Base-by-base conservation (phyloP, 2,797 vertebrate genomes). In the Oophaga sylvatica region DNA sequence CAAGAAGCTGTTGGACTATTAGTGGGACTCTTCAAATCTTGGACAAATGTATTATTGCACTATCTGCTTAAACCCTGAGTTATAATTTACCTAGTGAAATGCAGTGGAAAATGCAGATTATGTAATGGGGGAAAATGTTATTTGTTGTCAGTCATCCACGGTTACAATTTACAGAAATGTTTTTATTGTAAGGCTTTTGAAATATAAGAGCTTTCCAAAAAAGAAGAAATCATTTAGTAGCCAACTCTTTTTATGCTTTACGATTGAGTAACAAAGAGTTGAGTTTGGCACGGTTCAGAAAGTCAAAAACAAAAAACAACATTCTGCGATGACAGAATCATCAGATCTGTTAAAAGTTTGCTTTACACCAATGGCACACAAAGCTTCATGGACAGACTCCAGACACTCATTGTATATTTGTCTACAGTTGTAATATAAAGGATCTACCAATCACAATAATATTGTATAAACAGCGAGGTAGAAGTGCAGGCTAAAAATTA, bases 341-440 rank as follows among this genome's bases (percentile, higher is more conserved):
- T 89, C 87, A 60, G 85, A 81, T 82, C 85, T 78, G 10, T 31
- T 57, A 62, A 62, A 62, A 80, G 41, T 80, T 85, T 90, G 87
- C 26, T 68, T 59, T 80, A 70, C 48, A 70, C 62, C 35, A 65
- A 70, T 67, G 81, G 90, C 84, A 63, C 65, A 35, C 60, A 86
- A 41, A 2, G 45, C 68, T 76, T 45, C 13, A 15, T 85, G 83
- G 87, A 65, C 26, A 87, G 77, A 90, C 82, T 83, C 81, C 60
- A n/a, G 41, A 86, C 86, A 80, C 26, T 89, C 84, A 84, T 73
- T 71, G 56, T 59, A 76, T 31, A 59, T 81, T 88, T 80, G 45
- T 16, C 80, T 53, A 35, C 19, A 80, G 26, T 26, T 26, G 26
- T 26, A 26, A 26, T 26, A 26, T 26, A 26, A 26, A 26, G 26